phyloP scores from a whole-genome alignment of 2,888 invertebrate genomes.

The Eutolmus rufibarbis region DNA sequence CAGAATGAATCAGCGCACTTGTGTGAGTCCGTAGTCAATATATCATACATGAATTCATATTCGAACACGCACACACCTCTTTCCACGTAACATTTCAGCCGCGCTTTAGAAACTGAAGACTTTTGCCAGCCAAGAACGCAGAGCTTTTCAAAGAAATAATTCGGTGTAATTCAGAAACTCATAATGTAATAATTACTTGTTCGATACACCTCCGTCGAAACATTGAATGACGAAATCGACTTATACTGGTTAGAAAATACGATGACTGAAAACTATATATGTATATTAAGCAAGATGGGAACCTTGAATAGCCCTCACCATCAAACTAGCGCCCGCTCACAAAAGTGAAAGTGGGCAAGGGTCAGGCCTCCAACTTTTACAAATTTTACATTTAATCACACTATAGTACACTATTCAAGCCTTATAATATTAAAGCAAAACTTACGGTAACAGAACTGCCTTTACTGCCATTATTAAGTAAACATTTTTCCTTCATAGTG shows the following conservation, averaged over 20 bases:
- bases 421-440: background rate
- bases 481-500: constrained; percentile 23
- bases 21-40: background rate
- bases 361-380: background rate
- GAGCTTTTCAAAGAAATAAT: background rate
- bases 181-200: background rate
- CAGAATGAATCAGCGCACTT: background rate
- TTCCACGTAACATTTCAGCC: background rate
- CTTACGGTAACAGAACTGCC: background rate
- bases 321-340: background rate
- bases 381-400: background rate
- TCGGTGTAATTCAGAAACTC: background rate
- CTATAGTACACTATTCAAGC: background rate
- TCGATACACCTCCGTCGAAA: background rate
- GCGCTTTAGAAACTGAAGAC: background rate
- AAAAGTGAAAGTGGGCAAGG: background rate
- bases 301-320: background rate
- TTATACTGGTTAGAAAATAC: background rate
- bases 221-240: background rate
- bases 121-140: background rate
- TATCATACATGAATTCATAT: background rate
- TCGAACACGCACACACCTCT: background rate
- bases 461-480: background rate
- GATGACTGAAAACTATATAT: background rate
- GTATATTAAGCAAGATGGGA: background rate